A percentile compares a stretch with the other conserved stretches of the same genome.
These are phyloP conservation scores for Microctonus brassicae DNA, from an alignment of 2,888 invertebrate genomes.

Conservation along the genomic window DNA sequence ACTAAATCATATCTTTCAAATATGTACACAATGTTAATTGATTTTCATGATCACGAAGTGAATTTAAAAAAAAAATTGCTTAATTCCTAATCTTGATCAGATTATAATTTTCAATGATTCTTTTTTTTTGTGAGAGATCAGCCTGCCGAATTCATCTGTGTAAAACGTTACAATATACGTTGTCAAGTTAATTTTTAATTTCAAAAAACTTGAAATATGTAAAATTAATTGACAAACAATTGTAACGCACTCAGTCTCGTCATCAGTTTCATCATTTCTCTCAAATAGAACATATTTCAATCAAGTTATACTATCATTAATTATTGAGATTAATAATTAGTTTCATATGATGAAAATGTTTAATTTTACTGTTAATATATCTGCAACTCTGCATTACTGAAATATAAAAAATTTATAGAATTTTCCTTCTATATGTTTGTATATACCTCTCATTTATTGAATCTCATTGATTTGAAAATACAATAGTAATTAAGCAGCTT, in stretches of 20 bases:
- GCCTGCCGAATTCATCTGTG: slow-evolving; percentile 6
- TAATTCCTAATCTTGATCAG: too few species aligned
- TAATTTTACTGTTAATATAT: too few species aligned
- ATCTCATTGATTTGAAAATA: not conserved
- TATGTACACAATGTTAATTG: not conserved
- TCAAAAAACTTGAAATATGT: slow-evolving; percentile 58
- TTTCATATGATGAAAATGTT: too few species aligned
- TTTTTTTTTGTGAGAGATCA: not conserved
- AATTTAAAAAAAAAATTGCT: too few species aligned
- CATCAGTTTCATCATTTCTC: slow-evolving; percentile 63
- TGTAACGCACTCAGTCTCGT: slow-evolving; percentile 62
- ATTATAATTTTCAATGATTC: not conserved
- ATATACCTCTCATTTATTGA: not conserved
- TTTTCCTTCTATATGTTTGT: too few species aligned
- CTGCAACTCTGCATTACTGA: too few species aligned
- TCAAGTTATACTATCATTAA: too few species aligned
- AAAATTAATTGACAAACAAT: slow-evolving; percentile 37
- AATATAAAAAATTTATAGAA: too few species aligned
- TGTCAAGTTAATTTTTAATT: not conserved
- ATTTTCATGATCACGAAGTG: not conserved
- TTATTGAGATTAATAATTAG: too few species aligned
- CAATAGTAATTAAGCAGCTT: not conserved
- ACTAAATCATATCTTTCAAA: not conserved
- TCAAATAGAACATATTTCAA: too few species aligned
- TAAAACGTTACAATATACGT: not conserved